Evolutionary conservation across 2,797 vertebrate species (phyloP).

Genomic region (Ctenopoma kingsleyae): DNA sequence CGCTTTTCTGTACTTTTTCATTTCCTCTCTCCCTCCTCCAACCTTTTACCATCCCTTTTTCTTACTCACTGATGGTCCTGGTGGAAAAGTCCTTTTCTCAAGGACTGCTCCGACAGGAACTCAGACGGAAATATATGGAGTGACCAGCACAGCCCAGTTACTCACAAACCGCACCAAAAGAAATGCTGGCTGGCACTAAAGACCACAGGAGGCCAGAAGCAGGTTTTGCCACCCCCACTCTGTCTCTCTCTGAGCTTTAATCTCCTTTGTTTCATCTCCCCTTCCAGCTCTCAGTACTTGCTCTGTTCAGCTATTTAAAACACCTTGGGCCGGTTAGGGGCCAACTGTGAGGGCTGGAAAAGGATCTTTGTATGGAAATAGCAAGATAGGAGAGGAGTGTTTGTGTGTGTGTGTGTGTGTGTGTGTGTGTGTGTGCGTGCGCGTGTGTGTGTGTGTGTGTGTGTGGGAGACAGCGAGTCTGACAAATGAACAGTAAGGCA

Average conservation of each 20-base stretch:
- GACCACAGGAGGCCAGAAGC: slow-evolving; percentile 43
- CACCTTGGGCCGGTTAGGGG: slow-evolving; percentile 67
- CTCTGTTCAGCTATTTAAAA: slow-evolving; percentile 76
- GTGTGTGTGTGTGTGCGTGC: slow-evolving; percentile 12
- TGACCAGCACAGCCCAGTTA: slow-evolving; percentile 27
- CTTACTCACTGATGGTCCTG: slow-evolving; percentile 22
- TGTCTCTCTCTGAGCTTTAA: slow-evolving; percentile 51
- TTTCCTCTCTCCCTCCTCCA: slow-evolving; percentile 43
- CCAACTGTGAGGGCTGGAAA: slow-evolving; percentile 66
- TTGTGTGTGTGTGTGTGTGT: slow-evolving; percentile 26
- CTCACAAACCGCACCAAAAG: slow-evolving; percentile 27
- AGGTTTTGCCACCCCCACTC: slow-evolving; percentile 33
- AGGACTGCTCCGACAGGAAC: slow-evolving; percentile 22
- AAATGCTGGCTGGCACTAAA: slow-evolving; percentile 27
- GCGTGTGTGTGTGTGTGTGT: slow-evolving; percentile 35
- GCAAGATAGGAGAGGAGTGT: slow-evolving; percentile 16
- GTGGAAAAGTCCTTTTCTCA: slow-evolving; percentile 20
- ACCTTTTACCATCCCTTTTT: slow-evolving; percentile 27
- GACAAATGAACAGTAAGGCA: slow-evolving; percentile 17
- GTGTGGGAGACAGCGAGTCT: slow-evolving; percentile 22
- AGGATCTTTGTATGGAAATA: slow-evolving; percentile 20
- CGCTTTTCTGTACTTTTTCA: slow-evolving; percentile 40
- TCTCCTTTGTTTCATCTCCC: slow-evolving; percentile 71
- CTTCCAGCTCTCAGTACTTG: slow-evolving; percentile 49
- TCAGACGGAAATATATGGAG: slow-evolving; percentile 32